These are phyloP conservation scores for Megaceryle torquata DNA, from an alignment of 2,113 vertebrate genomes.

Conservation along the genomic window DNA sequence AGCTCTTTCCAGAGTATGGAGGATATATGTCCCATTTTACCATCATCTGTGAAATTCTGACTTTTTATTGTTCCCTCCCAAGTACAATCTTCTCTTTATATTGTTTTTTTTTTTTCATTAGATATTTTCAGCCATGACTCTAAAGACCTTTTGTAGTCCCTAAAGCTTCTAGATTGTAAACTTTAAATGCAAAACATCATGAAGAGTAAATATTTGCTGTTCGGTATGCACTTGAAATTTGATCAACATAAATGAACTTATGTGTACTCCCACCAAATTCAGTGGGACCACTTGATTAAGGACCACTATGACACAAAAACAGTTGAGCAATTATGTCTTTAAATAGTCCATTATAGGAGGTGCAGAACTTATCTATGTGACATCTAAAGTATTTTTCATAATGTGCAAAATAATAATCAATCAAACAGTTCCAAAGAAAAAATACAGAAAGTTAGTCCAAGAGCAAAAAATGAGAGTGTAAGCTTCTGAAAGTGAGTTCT, in stretches of 20 bases:
- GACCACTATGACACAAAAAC: background rate
- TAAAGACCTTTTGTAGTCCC: background rate
- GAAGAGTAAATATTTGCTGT: background rate
- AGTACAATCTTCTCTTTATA: background rate
- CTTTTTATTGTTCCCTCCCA: background rate
- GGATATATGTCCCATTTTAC: background rate
- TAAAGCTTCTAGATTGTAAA: background rate
- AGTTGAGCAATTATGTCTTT: background rate
- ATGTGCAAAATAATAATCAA: background rate
- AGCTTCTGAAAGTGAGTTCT: background rate
- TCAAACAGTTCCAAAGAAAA: background rate
- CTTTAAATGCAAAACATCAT: background rate
- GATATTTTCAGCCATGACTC: background rate
- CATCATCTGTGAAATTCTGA: background rate
- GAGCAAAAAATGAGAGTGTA: background rate
- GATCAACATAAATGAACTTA: background rate
- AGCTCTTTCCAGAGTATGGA: background rate
- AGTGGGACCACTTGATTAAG: background rate
- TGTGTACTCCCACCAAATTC: background rate
- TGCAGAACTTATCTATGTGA: accelerated
- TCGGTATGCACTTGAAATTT: background rate
- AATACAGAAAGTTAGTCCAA: background rate
- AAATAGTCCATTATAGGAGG: background rate
- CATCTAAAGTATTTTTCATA: background rate
- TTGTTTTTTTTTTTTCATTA: background rate